Evolutionary conservation across 2,797 vertebrate genomes (phyloP).

Genomic region (Danio choprae): DNA sequence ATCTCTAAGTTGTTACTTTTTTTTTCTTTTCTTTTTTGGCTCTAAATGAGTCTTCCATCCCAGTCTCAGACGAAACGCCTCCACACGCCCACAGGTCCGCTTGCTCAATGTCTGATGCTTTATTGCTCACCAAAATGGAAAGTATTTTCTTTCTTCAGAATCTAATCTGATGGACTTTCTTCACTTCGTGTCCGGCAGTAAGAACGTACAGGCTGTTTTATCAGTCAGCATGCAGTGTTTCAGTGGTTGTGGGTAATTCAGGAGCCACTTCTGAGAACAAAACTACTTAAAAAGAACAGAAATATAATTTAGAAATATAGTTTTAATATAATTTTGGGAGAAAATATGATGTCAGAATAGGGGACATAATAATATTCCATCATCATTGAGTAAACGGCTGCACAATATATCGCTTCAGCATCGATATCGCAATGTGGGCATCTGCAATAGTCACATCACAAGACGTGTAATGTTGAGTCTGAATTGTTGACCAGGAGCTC

Average conservation of each 20-base stretch:
- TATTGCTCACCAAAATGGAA: neutral
- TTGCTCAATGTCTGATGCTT: constrained; percentile 7
- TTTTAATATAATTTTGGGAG: no score
- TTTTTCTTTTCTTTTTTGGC: neutral
- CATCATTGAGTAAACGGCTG: no score
- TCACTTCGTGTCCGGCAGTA: no score
- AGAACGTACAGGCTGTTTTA: neutral
- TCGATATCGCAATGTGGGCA: no score
- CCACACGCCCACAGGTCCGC: neutral
- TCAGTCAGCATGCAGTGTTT: neutral
- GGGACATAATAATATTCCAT: no score
- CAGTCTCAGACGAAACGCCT: neutral
- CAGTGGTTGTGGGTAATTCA: neutral
- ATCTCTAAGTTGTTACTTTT: neutral
- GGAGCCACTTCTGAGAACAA: neutral
- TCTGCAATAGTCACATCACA: no score
- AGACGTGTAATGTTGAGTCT: no score
- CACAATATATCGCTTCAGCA: no score
- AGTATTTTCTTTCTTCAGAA: neutral
- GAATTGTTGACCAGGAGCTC: no score
- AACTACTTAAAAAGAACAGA: no score
- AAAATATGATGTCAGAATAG: no score
- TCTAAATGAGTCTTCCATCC: neutral
- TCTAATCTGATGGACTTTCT: neutral
- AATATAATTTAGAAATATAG: no score